Base-by-base conservation (phyloP, 2,797 vertebrate genomes). In the Rhinichthys osculus region DNA sequence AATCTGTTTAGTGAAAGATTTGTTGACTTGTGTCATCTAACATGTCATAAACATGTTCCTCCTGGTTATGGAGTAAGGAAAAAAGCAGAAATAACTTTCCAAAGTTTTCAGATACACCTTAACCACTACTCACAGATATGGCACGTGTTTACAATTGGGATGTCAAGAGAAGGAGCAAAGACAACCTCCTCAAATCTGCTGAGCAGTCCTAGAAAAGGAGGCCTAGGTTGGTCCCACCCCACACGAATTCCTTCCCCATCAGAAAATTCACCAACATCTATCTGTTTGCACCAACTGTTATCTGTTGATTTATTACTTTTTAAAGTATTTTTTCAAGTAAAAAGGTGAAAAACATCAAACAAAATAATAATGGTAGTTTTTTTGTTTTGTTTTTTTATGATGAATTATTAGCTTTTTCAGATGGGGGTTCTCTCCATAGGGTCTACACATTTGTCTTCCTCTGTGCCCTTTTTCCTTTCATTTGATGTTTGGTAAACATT, bases 111-210 rank as follows among this genome's bases (percentile, higher is more conserved):
- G 62, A 59, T 79, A 11, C 27, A 23, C 89, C 89, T 90, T 89
- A 83, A 90, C 85, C 13, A 7, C 2, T 0, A 0, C 42, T 86
- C 85, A 84, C 95, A 99, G 98, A 99, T 95, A 99, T 99, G 98
- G 98, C 98, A 74, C 97, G 98, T 88, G 98, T 99, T 94, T 99
- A 99, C 96, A 99, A 99, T 59, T 99, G 98, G 98, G 98, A 99
- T 7, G 97, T 99, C 90, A 99, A 99, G 94, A 96, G 97, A 94
- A 97, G 98, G 96, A 98, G 97, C 96, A 97, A 96, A 95, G 97
- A 98, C 88, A 98, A 96, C 91, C 93, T 96, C 89, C 94, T 96
- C 66, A 98, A 99, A 94, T 96, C 94, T 81, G 95, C 94, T 90
- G 96, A 94, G 85, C 95, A 94, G 93, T 97, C 96, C 96, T 96